A percentile compares a stretch with the other conserved stretches of the same genome.
phyloP scores from a whole-genome alignment of 1,140 invertebrate species.

The Dendroctonus ponderosae region DNA sequence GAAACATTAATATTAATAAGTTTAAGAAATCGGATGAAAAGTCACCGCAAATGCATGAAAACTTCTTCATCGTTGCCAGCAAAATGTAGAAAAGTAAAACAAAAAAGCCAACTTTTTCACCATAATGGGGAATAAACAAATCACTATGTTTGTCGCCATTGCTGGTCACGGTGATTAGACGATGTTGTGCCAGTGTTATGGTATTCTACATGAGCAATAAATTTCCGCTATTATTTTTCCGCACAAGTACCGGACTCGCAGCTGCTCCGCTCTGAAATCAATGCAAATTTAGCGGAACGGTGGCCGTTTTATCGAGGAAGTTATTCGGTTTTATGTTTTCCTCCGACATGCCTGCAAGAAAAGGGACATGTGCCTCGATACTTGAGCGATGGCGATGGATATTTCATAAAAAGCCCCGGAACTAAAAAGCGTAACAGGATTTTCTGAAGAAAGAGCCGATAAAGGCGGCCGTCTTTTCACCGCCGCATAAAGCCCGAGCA shows the following conservation, averaged over 20 bases:
- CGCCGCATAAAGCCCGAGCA: conserved; percentile 14
- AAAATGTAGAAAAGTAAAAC: too few relatives aligned
- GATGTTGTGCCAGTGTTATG: too few relatives aligned
- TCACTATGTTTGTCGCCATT: too few relatives aligned
- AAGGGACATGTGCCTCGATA: conserved; percentile 35
- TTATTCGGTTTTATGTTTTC: conserved; percentile 38
- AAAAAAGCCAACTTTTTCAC: too few relatives aligned
- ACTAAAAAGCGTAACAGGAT: conserved; percentile 35
- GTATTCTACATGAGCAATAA: conserved; percentile 1
- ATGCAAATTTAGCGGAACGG: conserved; percentile 35
- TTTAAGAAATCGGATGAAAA: too few relatives aligned
- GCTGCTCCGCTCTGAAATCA: conserved; percentile 31
- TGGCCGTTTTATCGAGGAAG: conserved; percentile 36
- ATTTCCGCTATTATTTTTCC: conserved; percentile 15
- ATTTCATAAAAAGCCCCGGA: conserved; percentile 30
- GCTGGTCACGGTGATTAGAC: too few relatives aligned
- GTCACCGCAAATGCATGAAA: too few relatives aligned
- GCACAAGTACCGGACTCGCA: neutral
- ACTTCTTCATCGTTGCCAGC: too few relatives aligned
- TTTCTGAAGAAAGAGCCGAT: conserved; percentile 30
- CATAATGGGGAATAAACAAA: too few relatives aligned
- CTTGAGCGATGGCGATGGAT: conserved; percentile 32
- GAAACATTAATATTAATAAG: too few relatives aligned
- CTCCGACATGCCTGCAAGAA: conserved; percentile 34
- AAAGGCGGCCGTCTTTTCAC: conserved; percentile 27